Evolutionary conservation across 2,888 invertebrate genomes (phyloP), one percentile per base, ranked within the genome.

Genomic region (Eugnorisma glareosa): DNA sequence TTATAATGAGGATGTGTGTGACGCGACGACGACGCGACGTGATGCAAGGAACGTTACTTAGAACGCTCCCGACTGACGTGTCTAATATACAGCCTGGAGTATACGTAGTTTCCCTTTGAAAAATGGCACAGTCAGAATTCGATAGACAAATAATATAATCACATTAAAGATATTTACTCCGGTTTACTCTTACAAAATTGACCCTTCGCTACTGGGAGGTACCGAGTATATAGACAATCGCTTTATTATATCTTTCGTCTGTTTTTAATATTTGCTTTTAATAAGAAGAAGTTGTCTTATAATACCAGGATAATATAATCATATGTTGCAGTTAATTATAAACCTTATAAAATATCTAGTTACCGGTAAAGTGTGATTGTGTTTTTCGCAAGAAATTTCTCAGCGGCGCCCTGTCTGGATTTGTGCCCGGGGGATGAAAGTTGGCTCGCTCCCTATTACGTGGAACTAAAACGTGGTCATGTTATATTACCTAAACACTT

Each of bases 1-100:
- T 80, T 71, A 74, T 84, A 84, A 81, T 75, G 74, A 67, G 67
- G 63, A 63, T 61, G 66, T 73, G 61, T 40, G 72, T 51, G 73
- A 76, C 80, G 75, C 71, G 54, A 24, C 57, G 45, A 0, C 31
- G 73, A 45, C 67, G 75, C 61, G 67, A 57, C 82, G 82, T 54
- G 70, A 18, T 57, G 82, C 75, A 24, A 67, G 63, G 43, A 70
- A 75, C 54, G 67, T 70, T 70, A 70, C 73, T 81, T 70, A 45
- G 54, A n/a, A 35, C 54, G 15, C 21, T 63, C 15, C 66, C 73
- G 74, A 73, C 45, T 75, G 81, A 67, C 81, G 51, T 37, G 31
- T 67, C 75, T 63, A 75, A 84, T 73, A 69, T 59, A 57, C 74
- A 37, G 57, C 13, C 28, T 63, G 35, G 43, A 59, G 31, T 59